Percentiles rank a stretch among this genome's conserved stretches.
phyloP scores from a whole-genome alignment of 1,140 invertebrate genomes.

The Dicyema japonicum region DNA sequence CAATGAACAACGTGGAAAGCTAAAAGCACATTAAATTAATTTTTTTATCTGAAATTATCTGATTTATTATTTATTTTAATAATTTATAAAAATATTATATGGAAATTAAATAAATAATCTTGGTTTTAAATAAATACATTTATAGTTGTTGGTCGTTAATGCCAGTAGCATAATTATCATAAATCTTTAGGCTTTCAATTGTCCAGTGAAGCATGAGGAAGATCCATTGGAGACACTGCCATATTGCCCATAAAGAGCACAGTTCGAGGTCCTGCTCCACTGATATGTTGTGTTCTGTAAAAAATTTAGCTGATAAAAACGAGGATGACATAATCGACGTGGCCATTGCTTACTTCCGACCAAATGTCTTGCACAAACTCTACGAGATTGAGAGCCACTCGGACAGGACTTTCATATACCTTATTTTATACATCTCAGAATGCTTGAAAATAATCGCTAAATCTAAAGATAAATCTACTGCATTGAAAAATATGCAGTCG shows the following conservation, averaged over 20 bases:
- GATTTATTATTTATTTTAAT: too few species aligned
- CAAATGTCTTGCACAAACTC: conserved; percentile 90
- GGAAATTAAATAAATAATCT: too few species aligned
- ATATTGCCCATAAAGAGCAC: conserved; percentile 48
- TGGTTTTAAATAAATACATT: too few species aligned
- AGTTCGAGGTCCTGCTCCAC: conserved; percentile 35
- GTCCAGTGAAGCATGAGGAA: too few species aligned
- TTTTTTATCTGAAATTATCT: too few species aligned
- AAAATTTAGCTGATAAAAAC: neutral
- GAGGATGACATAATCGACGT: conserved; percentile 67
- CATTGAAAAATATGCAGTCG: conserved; percentile 61
- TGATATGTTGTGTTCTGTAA: conserved; percentile 1
- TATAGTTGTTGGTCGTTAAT: too few species aligned
- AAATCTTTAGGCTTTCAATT: too few species aligned
- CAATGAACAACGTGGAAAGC: too few species aligned
- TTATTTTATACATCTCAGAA: conserved; percentile 90
- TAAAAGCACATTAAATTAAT: too few species aligned
- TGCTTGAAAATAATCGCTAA: conserved; percentile 66
- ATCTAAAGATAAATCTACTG: conserved; percentile 17
- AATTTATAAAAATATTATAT: too few species aligned
- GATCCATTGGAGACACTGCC: conserved; percentile 43
- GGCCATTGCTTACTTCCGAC: conserved; percentile 76
- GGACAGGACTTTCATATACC: conserved; percentile 74
- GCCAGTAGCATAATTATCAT: too few species aligned
- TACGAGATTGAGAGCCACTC: conserved; percentile 36